Evolutionary conservation across 2,888 invertebrate species (phyloP).

Genomic region (Venustoraphidia nigricollis): DNA sequence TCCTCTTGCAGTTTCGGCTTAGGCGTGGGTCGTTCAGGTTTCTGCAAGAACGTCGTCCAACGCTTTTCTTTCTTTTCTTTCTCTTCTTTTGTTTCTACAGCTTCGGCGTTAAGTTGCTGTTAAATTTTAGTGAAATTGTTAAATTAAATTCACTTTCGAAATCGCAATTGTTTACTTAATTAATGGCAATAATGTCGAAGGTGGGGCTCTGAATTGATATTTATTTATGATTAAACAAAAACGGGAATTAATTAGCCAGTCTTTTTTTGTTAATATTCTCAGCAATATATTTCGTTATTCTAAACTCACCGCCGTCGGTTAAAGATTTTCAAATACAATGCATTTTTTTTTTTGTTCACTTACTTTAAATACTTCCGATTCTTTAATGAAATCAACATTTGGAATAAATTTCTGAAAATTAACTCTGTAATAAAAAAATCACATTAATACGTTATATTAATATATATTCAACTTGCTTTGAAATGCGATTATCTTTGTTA

Average conservation of each 20-base stretch:
- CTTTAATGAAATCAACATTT: slow-evolving; percentile 42
- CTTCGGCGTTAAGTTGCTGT: slow-evolving; percentile 38
- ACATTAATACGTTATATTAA: background rate
- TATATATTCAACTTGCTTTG: background rate
- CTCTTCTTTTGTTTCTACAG: slow-evolving; percentile 31
- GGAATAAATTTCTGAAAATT: slow-evolving; percentile 54
- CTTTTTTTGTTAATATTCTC: no score
- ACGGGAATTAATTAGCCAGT: background rate
- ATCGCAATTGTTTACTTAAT: slow-evolving; percentile 8
- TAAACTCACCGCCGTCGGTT: background rate
- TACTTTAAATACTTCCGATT: slow-evolving; percentile 48
- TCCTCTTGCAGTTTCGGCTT: slow-evolving; percentile 18
- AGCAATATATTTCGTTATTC: no score
- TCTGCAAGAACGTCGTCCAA: slow-evolving; percentile 62
- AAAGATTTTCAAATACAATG: background rate
- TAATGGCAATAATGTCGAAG: slow-evolving; percentile 9
- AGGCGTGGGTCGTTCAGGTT: slow-evolving; percentile 53
- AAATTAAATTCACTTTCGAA: slow-evolving; percentile 5
- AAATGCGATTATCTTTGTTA: background rate
- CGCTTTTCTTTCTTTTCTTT: slow-evolving; percentile 39
- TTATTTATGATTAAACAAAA: background rate
- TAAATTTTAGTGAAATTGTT: slow-evolving; percentile 5
- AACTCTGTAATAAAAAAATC: slow-evolving; percentile 32
- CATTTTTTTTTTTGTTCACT: background rate
- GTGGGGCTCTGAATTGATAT: background rate